A percentile compares a stretch with the other conserved stretches of the same genome.
Conservation (phyloP, 1,140 invertebrate genomes). For the Calycopis cecrops region DNA sequence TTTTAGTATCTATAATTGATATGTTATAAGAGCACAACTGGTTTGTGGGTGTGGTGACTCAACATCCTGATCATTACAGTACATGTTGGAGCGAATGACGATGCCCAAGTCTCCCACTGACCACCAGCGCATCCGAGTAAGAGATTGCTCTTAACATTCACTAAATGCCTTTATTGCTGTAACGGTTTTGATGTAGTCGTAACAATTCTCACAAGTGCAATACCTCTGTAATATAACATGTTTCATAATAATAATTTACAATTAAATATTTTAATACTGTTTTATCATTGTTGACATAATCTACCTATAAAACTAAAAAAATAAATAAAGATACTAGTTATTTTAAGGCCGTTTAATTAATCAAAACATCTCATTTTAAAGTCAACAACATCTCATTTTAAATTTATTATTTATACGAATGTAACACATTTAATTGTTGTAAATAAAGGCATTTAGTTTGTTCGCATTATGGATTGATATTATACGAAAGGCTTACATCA, state of each 20-base stretch:
- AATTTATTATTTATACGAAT: too few species aligned
- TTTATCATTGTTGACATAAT: too few species aligned
- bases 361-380: too few species aligned
- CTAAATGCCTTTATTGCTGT: constrained; percentile 51
- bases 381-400: too few species aligned
- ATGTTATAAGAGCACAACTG: too few species aligned
- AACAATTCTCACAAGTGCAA: not conserved
- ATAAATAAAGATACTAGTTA: too few species aligned
- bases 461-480: constrained; percentile 25
- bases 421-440: constrained; percentile 9
- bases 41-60: constrained; percentile 18
- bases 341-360: too few species aligned
- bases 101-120: constrained; percentile 87
- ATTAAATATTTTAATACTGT: too few species aligned
- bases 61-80: constrained; percentile 80
- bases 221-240: constrained; percentile 6
- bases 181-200: not conserved
- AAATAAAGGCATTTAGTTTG: constrained; percentile 55
- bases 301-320: too few species aligned
- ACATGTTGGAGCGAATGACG: constrained; percentile 91
- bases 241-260: not conserved
- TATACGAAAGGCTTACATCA: not conserved
- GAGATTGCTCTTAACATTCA: constrained; percentile 63
- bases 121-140: constrained; percentile 94
- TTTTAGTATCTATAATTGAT: too few species aligned